Percentiles rank a stretch among this genome's conserved stretches.
Evolutionary conservation across 2,113 vertebrate genomes (phyloP).

Genomic region (Pedetes capensis): DNA sequence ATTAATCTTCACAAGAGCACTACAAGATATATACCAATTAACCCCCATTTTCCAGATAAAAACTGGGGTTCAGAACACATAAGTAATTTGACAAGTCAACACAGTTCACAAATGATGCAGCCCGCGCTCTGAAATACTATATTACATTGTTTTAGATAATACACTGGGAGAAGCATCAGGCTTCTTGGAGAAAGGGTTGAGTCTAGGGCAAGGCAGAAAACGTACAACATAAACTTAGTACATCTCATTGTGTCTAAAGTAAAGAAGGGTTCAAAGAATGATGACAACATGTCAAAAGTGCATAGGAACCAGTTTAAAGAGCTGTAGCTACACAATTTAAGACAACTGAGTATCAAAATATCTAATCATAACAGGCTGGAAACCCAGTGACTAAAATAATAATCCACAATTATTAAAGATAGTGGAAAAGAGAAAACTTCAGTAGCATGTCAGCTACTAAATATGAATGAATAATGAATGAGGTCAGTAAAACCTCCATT

Average conservation of each 20-base stretch:
- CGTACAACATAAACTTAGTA: neutral
- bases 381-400: neutral
- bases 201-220: neutral
- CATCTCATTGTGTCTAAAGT: neutral
- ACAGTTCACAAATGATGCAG: neutral
- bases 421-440: neutral
- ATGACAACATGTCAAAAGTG: neutral
- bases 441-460: neutral
- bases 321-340: neutral
- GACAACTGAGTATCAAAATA: neutral
- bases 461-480: neutral
- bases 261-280: neutral
- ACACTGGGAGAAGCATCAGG: neutral
- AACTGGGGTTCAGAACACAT: neutral
- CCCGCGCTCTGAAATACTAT: neutral
- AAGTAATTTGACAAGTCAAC: neutral
- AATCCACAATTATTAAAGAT: neutral
- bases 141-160: neutral
- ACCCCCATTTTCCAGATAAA: slow-evolving; percentile 27
- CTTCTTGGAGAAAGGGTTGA: slow-evolving; percentile 2
- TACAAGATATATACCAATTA: neutral
- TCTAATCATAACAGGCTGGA: neutral
- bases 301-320: neutral
- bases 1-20: neutral
- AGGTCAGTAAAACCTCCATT: neutral